These are phyloP conservation scores for Caretta caretta DNA, from an alignment of 2,113 vertebrate genomes.

Conservation along the genomic window DNA sequence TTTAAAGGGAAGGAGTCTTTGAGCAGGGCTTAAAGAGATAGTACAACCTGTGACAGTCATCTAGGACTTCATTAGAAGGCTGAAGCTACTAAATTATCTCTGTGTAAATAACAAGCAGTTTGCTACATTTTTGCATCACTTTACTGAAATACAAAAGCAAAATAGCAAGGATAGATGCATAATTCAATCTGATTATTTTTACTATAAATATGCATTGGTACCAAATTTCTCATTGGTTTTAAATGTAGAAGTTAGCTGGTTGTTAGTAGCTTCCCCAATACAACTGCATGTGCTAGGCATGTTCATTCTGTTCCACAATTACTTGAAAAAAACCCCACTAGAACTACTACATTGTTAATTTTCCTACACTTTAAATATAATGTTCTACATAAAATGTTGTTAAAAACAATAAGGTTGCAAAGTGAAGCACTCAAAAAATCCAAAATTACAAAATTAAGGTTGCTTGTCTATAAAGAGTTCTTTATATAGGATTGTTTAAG, in stretches of 20 bases:
- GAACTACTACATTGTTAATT: not conserved
- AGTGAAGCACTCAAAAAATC: not conserved
- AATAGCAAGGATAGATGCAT: not conserved
- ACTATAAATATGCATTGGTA: not conserved
- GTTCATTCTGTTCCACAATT: not conserved
- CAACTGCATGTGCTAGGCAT: not conserved
- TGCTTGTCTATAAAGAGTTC: not conserved
- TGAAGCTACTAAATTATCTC: not conserved
- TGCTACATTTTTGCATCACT: not conserved
- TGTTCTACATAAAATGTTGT: fast-evolving
- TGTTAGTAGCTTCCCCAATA: not conserved
- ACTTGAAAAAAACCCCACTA: not conserved
- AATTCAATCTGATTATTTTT: not conserved
- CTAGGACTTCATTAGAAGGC: not conserved
- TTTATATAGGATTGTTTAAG: not conserved
- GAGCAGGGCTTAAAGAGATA: not conserved
- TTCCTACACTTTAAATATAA: not conserved
- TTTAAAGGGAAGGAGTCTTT: slow-evolving; percentile 1
- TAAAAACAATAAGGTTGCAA: not conserved
- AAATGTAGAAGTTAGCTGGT: not conserved
- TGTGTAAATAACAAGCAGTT: fast-evolving
- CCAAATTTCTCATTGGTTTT: fast-evolving
- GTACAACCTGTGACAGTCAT: not conserved
- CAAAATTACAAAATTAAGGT: not conserved
- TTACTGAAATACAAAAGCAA: not conserved